Percentiles rank a stretch among this genome's conserved stretches.
These are phyloP conservation scores for Pemphigus obesinymphae DNA, from an alignment of 1,140 invertebrate species.

Conservation along the genomic window DNA sequence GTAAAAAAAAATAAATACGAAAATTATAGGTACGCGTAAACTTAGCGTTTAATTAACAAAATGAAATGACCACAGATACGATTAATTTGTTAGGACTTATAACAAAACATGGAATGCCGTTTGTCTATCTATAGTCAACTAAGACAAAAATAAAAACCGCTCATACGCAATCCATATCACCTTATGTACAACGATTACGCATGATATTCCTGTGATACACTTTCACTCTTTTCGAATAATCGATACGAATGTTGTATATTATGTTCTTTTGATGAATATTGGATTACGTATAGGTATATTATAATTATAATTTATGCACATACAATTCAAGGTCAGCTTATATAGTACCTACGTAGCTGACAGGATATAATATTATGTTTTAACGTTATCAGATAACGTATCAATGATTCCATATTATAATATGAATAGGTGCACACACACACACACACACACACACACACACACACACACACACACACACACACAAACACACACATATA, in stretches of 20 bases:
- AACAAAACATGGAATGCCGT: background rate
- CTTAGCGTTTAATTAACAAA: background rate
- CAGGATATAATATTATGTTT: background rate
- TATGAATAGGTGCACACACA: too few species aligned
- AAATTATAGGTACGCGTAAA: too few species aligned
- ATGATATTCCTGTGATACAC: background rate
- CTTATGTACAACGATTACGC: background rate
- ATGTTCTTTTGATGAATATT: background rate
- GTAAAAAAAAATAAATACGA: too few species aligned
- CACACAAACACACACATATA: too few species aligned
- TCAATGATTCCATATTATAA: background rate
- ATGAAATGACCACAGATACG: background rate
- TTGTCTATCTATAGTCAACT: background rate
- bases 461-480: too few species aligned
- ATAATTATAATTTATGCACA: background rate
- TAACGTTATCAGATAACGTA: background rate
- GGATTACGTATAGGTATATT: background rate
- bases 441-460: too few species aligned
- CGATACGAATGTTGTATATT: background rate
- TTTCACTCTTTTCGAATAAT: slow-evolving; percentile 24
- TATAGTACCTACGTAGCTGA: background rate
- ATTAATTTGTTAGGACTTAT: background rate
- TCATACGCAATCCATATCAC: background rate
- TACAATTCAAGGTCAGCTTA: background rate
- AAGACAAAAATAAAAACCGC: background rate